Evolutionary conservation across 2,113 vertebrate genomes (phyloP).

Genomic region (Phylloscopus whistleri): DNA sequence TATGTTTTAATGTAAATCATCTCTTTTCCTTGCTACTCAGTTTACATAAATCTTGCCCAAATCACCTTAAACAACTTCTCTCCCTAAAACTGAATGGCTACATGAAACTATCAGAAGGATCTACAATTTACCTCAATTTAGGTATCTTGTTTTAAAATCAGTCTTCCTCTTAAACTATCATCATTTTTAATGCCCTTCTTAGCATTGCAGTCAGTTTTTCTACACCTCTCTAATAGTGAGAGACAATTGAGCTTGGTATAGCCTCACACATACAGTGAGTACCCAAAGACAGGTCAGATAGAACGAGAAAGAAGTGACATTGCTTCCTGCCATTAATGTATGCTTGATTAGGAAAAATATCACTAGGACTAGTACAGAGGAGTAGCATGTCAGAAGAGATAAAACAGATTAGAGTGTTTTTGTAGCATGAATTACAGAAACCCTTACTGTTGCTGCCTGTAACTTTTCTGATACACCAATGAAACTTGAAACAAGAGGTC

Average conservation of each 20-base stretch:
- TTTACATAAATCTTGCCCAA: neutral
- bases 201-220: neutral
- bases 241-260: neutral
- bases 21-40: neutral
- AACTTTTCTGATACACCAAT: constrained; percentile 26
- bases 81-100: neutral
- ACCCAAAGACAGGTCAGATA: neutral
- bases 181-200: neutral
- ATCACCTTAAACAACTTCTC: neutral
- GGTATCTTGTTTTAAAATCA: neutral
- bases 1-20: neutral
- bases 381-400: neutral
- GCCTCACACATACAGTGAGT: neutral
- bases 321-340: neutral
- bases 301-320: neutral
- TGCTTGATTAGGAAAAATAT: neutral
- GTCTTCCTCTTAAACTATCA: neutral
- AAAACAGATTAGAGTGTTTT: neutral
- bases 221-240: neutral
- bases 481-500: constrained; percentile 63
- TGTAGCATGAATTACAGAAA: neutral
- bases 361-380: neutral
- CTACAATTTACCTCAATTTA: neutral
- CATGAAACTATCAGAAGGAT: neutral
- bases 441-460: neutral